These are phyloP conservation scores for Dioctria rufipes DNA, from an alignment of 2,888 invertebrate genomes.

Conservation along the genomic window DNA sequence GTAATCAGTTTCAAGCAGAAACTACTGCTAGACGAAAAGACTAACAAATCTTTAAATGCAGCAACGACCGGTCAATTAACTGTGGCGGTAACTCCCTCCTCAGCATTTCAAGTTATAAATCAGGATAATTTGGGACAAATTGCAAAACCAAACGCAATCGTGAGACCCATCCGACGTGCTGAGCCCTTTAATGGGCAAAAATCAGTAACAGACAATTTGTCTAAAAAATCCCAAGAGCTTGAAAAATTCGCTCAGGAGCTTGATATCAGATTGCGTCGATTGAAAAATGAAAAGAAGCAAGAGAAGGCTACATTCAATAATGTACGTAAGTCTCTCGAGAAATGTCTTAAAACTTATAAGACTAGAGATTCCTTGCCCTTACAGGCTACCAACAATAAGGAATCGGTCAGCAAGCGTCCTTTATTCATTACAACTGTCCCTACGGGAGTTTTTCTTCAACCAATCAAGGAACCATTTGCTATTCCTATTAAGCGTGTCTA, in stretches of 20 bases:
- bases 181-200: conserved; percentile 60
- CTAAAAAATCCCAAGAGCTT: conserved; percentile 15
- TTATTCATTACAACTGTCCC: conserved; percentile 88
- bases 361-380: conserved; percentile 59
- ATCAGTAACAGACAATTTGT: conserved; percentile 15
- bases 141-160: conserved; percentile 74
- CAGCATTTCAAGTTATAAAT: conserved; percentile 64
- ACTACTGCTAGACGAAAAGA: conserved; percentile 63
- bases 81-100: conserved; percentile 56
- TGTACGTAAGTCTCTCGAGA: neutral
- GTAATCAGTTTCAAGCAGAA: conserved; percentile 36
- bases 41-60: conserved; percentile 65
- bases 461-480: conserved; percentile 74
- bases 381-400: conserved; percentile 64
- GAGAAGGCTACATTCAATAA: conserved; percentile 10
- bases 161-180: conserved; percentile 73
- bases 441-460: conserved; percentile 83
- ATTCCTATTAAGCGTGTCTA: conserved; percentile 73
- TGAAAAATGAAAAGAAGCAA: conserved; percentile 76
- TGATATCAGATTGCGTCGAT: conserved; percentile 79
- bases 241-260: conserved; percentile 80
- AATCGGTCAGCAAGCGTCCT: conserved; percentile 70
- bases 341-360: neutral
- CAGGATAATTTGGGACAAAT: conserved; percentile 62
- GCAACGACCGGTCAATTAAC: conserved; percentile 62